A percentile compares a stretch with the other conserved stretches of the same genome.
Evolutionary conservation across 2,888 invertebrate species (phyloP).

Genomic region (Leptopilina syphax): DNA sequence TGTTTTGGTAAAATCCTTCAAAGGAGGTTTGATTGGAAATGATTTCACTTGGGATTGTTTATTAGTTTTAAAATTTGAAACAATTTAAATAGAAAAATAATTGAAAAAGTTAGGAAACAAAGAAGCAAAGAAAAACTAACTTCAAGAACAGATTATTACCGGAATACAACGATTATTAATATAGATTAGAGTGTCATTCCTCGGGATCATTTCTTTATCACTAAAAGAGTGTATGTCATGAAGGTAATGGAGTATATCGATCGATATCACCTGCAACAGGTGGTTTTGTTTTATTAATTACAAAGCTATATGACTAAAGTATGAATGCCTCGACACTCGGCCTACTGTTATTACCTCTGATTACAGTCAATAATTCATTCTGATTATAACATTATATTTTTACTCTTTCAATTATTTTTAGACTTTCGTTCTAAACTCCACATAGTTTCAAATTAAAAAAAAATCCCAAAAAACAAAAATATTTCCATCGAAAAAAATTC

Average conservation of each 20-base stretch:
- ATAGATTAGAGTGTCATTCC: background rate
- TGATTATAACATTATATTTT: background rate
- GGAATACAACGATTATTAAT: background rate
- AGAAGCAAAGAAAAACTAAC: too few species aligned
- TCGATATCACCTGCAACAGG: conserved; percentile 66
- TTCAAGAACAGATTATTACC: too few species aligned
- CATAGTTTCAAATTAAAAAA: background rate
- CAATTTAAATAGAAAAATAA: too few species aligned
- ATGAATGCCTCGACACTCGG: conserved; percentile 14
- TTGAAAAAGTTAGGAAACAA: too few species aligned
- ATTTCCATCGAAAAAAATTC: background rate
- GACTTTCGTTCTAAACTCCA: background rate
- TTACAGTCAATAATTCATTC: background rate
- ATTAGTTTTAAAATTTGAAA: too few species aligned
- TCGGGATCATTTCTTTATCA: background rate
- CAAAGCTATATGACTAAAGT: conserved; percentile 46
- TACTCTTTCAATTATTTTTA: background rate
- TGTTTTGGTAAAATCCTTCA: too few species aligned
- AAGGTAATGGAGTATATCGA: conserved; percentile 6
- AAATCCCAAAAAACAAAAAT: background rate
- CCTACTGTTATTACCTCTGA: background rate
- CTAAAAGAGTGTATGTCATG: conserved; percentile 34
- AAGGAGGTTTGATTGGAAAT: too few species aligned
- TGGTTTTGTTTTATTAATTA: conserved; percentile 69
- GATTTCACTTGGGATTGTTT: too few species aligned